Base-by-base conservation (phyloP, 1,140 invertebrate species). In the Plectrocnemia conspersa region DNA sequence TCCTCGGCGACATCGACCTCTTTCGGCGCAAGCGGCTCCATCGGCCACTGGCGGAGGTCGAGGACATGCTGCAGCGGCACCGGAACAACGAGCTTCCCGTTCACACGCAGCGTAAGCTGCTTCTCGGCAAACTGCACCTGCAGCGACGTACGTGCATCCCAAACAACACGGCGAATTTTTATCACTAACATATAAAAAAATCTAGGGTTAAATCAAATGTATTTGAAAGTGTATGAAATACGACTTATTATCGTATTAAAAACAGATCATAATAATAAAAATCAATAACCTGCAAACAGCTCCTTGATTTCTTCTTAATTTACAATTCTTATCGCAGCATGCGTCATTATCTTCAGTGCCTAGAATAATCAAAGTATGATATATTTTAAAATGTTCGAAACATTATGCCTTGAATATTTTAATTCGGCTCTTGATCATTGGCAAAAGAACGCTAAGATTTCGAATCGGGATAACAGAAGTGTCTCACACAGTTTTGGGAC, bases 161-260 rank as follows among this genome's bases (percentile, higher is more conserved):
- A 88, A 83, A 65, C 94, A 97, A 68, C 94, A 97, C 0, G 89
- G 91, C 0, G 92, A 93, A 70, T 97, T 97, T 67, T 92, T 92
- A 70, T 97, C 93, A 68, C 91, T 91, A 66, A 50, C 82, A 76
- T 35, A 29, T n/a, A n/a, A n/a, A n/a, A n/a, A n/a, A n/a, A n/a
- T n/a, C n/a, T n/a, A n/a, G n/a, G n/a, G n/a, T n/a, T n/a, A n/a
- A n/a, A n/a, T n/a, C n/a, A n/a, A n/a, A n/a, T n/a, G n/a, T n/a
- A n/a, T n/a, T n/a, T n/a, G n/a, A n/a, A n/a, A n/a, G n/a, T n/a
- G n/a, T n/a, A n/a, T n/a, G n/a, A n/a, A n/a, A n/a, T n/a, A n/a
- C n/a, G n/a, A n/a, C 6, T 29, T 7, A 7, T 29, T 7, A 29
- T 29, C 6, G 27, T n/a, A 29, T 29, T 29, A 29, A 29, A 7